Conservation (phyloP, 1,140 invertebrate genomes). For the Leptinotarsa undecemlineata region DNA sequence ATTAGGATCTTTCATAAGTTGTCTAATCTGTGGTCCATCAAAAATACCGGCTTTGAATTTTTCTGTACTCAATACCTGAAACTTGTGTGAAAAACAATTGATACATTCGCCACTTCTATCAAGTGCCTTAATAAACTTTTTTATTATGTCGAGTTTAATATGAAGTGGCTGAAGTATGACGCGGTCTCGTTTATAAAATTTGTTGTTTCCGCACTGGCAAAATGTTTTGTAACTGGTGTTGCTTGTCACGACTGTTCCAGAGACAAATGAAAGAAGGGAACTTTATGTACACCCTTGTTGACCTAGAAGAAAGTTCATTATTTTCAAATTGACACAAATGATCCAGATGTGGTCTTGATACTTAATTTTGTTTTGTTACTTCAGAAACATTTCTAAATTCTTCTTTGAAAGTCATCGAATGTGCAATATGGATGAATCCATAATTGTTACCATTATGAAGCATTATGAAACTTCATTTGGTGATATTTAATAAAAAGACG, state of each 20-base stretch:
- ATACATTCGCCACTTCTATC: conserved; percentile 26
- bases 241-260: conserved; percentile 45
- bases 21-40: conserved; percentile 43
- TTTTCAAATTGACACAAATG: conserved; percentile 28
- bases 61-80: conserved; percentile 35
- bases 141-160: conserved; percentile 44
- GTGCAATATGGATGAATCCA: conserved; percentile 45
- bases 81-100: conserved; percentile 13
- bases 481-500: conserved; percentile 48
- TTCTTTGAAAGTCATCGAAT: conserved; percentile 50
- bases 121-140: conserved; percentile 26
- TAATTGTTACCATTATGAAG: conserved; percentile 54
- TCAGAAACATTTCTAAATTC: conserved; percentile 42
- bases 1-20: conserved; percentile 35
- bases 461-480: conserved; percentile 48
- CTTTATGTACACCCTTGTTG: conserved; percentile 28
- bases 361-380: conserved; percentile 38
- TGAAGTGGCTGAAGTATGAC: conserved; percentile 50
- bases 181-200: conserved; percentile 28
- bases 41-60: conserved; percentile 45
- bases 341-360: conserved; percentile 29
- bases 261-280: conserved; percentile 39
- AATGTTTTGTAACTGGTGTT: conserved; percentile 35
- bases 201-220: neutral
- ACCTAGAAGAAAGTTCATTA: conserved; percentile 17